A percentile compares a stretch with the other conserved stretches of the same genome.
Conservation (phyloP, 2,888 invertebrate species). For the Crocallis elinguaria region DNA sequence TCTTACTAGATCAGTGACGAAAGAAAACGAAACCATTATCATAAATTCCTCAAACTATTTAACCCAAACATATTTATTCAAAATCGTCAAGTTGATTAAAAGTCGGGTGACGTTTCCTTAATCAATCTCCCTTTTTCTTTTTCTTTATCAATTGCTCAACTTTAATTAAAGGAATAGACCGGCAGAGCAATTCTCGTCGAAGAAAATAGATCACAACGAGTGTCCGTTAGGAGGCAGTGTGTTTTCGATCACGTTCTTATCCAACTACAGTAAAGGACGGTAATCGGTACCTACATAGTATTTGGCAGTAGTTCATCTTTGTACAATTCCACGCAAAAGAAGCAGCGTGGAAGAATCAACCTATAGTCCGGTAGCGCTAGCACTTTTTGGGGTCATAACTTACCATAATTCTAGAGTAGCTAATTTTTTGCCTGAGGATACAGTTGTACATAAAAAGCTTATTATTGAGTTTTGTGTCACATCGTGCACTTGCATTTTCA, state of each 20-base stretch:
- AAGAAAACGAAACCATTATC: too few relatives aligned
- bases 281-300: constrained; percentile 11
- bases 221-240: constrained; percentile 15
- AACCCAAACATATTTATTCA: background rate
- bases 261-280: constrained; percentile 6
- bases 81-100: background rate
- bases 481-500: too few relatives aligned
- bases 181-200: constrained; percentile 11
- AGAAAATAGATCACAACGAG: constrained; percentile 21
- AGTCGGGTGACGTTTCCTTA: background rate
- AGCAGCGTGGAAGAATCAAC: too few relatives aligned
- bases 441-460: too few relatives aligned
- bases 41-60: too few relatives aligned
- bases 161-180: constrained; percentile 24
- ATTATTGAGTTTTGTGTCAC: too few relatives aligned
- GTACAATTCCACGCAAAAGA: too few relatives aligned
- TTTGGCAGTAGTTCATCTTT: background rate
- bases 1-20: too few relatives aligned
- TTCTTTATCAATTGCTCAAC: constrained; percentile 7
- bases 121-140: constrained; percentile 2
- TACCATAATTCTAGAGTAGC: too few relatives aligned
- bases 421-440: too few relatives aligned
- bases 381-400: too few relatives aligned
- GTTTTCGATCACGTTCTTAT: constrained; percentile 30
- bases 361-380: too few relatives aligned